phyloP scores from a whole-genome alignment of 2,888 invertebrate species.

The Perithous albicinctus region DNA sequence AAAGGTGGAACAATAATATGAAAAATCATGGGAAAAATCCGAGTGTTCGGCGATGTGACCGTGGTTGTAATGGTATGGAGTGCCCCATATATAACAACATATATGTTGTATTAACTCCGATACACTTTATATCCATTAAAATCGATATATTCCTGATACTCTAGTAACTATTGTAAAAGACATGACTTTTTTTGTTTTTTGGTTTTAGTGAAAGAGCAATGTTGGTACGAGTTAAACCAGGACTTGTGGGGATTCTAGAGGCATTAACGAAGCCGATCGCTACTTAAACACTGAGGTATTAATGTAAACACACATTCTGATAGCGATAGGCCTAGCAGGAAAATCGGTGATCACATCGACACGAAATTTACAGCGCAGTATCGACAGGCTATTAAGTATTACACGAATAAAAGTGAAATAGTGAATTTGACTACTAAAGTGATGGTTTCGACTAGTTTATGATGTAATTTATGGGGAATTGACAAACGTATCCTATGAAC shows the following conservation, averaged over 20 bases:
- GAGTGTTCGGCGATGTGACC: too few relatives aligned
- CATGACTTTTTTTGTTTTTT: background rate
- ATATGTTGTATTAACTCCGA: background rate
- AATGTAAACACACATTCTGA: slow-evolving; percentile 84
- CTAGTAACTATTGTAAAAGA: background rate
- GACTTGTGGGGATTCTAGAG: slow-evolving; percentile 71
- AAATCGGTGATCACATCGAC: slow-evolving; percentile 3
- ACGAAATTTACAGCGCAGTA: background rate
- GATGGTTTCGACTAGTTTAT: background rate
- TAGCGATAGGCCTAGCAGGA: slow-evolving; percentile 81
- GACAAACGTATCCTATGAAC: background rate
- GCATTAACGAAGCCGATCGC: slow-evolving; percentile 83
- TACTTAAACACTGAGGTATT: slow-evolving; percentile 84
- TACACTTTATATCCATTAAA: background rate
- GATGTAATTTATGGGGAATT: background rate
- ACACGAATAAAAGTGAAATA: background rate
- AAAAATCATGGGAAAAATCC: too few relatives aligned
- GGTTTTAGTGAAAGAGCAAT: background rate
- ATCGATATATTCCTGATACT: background rate
- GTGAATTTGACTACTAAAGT: background rate
- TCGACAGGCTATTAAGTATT: background rate
- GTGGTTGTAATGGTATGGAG: too few relatives aligned
- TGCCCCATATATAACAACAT: background rate
- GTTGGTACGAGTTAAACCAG: background rate
- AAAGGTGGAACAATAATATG: too few relatives aligned